Conservation (phyloP, 2,113 vertebrate species). For the Astatotilapia flaviijosephi region DNA sequence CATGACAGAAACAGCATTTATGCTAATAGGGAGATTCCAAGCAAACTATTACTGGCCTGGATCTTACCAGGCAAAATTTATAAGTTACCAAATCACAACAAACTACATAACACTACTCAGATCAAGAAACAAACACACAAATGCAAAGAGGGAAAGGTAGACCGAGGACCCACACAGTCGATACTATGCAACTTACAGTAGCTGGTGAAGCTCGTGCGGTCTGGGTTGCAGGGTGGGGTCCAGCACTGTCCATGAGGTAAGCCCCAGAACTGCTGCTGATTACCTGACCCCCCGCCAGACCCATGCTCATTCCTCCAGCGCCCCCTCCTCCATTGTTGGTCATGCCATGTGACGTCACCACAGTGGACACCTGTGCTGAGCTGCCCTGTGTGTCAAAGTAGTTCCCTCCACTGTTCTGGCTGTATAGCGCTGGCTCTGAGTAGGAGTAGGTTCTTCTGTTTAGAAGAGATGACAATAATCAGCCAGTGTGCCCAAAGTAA, state of each 20-base stretch:
- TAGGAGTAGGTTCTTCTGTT: conserved; percentile 89
- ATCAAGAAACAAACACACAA: background rate
- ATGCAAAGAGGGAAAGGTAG: background rate
- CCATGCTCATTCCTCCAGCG: conserved; percentile 82
- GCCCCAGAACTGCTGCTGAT: conserved; percentile 77
- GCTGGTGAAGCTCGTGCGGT: conserved; percentile 81
- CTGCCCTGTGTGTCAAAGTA: conserved; percentile 91
- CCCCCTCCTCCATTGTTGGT: conserved; percentile 86
- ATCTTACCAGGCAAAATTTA: background rate
- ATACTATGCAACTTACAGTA: conserved; percentile 66
- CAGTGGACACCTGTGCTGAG: conserved; percentile 87
- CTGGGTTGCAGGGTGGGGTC: conserved; percentile 85
- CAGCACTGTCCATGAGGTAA: conserved; percentile 76
- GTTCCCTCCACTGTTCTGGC: conserved; percentile 84
- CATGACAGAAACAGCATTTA: background rate
- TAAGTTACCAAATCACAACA: background rate
- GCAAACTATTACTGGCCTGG: background rate
- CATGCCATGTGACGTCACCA: conserved; percentile 89
- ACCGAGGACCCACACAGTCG: background rate
- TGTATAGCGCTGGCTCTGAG: conserved; percentile 90
- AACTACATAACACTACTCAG: background rate
- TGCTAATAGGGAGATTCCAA: background rate
- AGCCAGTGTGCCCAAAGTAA: background rate
- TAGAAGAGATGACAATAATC: background rate
- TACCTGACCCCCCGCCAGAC: conserved; percentile 79